These are phyloP conservation scores for Falcaria lacertinaria DNA, from an alignment of 2,888 invertebrate species.

Conservation along the genomic window DNA sequence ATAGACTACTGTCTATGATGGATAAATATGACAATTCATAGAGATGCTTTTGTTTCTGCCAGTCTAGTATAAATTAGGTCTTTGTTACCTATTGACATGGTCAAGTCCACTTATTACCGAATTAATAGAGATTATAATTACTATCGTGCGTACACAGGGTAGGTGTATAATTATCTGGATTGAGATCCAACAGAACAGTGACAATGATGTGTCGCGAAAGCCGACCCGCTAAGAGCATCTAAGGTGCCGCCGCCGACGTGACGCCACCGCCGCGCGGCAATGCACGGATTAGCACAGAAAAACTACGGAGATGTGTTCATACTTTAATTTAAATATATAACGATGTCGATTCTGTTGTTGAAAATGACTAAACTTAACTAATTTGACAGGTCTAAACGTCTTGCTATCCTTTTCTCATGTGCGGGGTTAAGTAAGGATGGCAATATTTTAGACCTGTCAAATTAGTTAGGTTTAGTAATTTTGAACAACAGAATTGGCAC, in stretches of 20 bases:
- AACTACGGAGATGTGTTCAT: slow-evolving; percentile 14
- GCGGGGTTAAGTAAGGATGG: too few species aligned
- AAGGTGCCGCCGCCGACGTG: slow-evolving; percentile 37
- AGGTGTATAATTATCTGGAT: slow-evolving; percentile 17
- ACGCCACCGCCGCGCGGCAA: slow-evolving; percentile 20
- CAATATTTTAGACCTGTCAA: too few species aligned
- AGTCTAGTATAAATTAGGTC: neutral
- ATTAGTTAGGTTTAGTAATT: too few species aligned
- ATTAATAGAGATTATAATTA: neutral
- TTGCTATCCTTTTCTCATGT: too few species aligned
- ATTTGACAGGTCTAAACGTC: too few species aligned
- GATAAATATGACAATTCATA: too few species aligned
- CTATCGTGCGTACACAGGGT: slow-evolving; percentile 9
- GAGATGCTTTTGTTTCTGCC: neutral
- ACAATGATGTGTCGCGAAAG: slow-evolving; percentile 40
- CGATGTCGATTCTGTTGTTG: neutral
- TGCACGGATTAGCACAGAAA: slow-evolving; percentile 6
- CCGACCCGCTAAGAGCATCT: slow-evolving; percentile 28
- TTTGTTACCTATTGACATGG: slow-evolving; percentile 6
- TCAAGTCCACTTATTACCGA: neutral
- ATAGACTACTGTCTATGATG: too few species aligned
- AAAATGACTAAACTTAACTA: too few species aligned
- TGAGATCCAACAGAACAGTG: slow-evolving; percentile 21
- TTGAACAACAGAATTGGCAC: too few species aligned
- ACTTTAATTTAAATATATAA: neutral